A percentile compares a stretch with the other conserved stretches of the same genome.
Conservation (phyloP, 2,113 vertebrate genomes). For the Sinocyclocheilus rhinocerous region DNA sequence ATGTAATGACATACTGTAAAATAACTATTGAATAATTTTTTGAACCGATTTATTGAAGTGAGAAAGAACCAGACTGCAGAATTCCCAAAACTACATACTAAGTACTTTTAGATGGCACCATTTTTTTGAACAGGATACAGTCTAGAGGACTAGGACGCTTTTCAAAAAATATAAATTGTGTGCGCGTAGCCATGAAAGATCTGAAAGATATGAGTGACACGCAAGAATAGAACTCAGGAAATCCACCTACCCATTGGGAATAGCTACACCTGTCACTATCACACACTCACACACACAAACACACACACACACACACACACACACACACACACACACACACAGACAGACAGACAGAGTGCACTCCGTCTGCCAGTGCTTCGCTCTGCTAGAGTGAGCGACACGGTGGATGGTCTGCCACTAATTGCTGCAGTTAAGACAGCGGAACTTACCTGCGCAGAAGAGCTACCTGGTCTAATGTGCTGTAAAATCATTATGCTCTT, state of each 20-base stretch:
- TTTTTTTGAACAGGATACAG: not conserved
- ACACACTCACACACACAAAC: not conserved
- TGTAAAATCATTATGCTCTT: slow-evolving; percentile 66
- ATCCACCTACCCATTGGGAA: slow-evolving; percentile 40
- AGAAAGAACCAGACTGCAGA: not conserved
- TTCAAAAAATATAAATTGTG: not conserved
- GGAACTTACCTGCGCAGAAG: slow-evolving; percentile 63
- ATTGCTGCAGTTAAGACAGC: slow-evolving; percentile 75
- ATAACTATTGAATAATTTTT: not conserved
- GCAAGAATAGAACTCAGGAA: slow-evolving; percentile 20
- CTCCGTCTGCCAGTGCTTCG: slow-evolving; percentile 66
- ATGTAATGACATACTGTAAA: not conserved
- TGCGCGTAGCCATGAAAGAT: slow-evolving; percentile 22
- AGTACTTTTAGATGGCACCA: too few species aligned
- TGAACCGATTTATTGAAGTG: not conserved
- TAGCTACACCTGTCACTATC: slow-evolving; percentile 22
- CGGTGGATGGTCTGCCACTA: slow-evolving; percentile 71
- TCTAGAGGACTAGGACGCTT: not conserved
- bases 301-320: not conserved
- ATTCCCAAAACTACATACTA: not conserved
- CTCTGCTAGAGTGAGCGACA: slow-evolving; percentile 76
- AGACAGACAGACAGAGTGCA: not conserved
- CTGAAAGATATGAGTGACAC: slow-evolving; percentile 17
- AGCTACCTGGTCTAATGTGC: slow-evolving; percentile 72
- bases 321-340: not conserved